Base-by-base conservation (phyloP, 1,140 invertebrate species). In the Atta colombica region DNA sequence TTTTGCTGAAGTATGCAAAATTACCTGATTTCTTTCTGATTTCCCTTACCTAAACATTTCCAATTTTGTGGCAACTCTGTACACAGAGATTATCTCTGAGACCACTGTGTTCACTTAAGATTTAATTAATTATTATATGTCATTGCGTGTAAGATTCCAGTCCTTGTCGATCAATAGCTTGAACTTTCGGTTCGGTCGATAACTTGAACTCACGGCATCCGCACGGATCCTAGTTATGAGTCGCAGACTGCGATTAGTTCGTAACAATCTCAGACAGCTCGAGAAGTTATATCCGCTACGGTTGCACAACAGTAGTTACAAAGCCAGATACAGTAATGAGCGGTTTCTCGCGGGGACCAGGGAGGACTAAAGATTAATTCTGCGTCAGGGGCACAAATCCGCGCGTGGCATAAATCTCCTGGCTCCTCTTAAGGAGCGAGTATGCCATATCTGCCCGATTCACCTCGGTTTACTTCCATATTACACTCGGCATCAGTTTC, bases 291-390 rank as follows among this genome's bases (percentile, higher is more conserved):
- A 80, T 80, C 49, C 49, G 65, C 45, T 2, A 80, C n/a, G 39
- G 63, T 55, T 80, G 21, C 28, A 35, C 66, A 51, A 80, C 45
- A 28, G 65, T 69, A 69, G 49, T 80, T 80, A 80, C 77, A 80
- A 69, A 80, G 63, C 63, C 77, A 80, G 63, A 80, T 80, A 80
- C 77, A 69, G 63, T 80, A 80, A 80, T 80, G 77, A 80, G 77
- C 77, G 77, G 77, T 80, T 80, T 80, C 77, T 80, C 77, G 63
- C 35, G 77, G 31, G 63, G 77, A 21, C 6, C 49, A n/a, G 21
- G 51, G 39, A 12, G 51, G 51, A 21, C 61, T 80, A 69, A 80
- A 80, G 77, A 80, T 80, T 80, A 80, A 80, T 80, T 69, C 63
- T 14, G 51, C 63, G 77, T 80, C 77, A 69, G 63, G 66, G 66